phyloP scores from a whole-genome alignment of 2,113 vertebrate species.

The Pseudopipra pipra region DNA sequence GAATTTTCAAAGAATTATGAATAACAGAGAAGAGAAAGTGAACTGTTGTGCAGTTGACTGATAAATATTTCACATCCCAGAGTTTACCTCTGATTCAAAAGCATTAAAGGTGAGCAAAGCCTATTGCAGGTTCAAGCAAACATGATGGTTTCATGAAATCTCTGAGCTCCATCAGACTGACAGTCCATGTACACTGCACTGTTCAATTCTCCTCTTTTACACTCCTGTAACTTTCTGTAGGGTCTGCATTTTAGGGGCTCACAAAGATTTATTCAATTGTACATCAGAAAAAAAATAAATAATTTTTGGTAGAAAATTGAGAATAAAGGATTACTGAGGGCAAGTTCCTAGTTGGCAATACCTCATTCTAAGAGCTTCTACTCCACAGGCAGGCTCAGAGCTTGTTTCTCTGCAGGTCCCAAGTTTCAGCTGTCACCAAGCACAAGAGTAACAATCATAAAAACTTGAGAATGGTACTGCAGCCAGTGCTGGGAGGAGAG shows the following conservation, averaged over 20 bases:
- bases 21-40: not conserved
- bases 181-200: no score
- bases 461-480: not conserved
- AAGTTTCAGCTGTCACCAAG: conserved; percentile 21
- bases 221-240: not conserved
- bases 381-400: conserved; percentile 9
- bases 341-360: not conserved
- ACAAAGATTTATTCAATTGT: not conserved
- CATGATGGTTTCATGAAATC: not conserved
- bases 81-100: not conserved
- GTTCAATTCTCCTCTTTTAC: not conserved
- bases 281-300: not conserved
- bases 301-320: not conserved
- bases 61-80: not conserved
- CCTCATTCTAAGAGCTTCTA: not conserved
- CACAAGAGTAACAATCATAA: conserved; percentile 5
- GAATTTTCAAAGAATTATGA: not conserved
- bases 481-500: not conserved
- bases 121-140: not conserved
- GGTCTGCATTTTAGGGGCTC: not conserved
- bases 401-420: conserved; percentile 21
- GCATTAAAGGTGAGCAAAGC: not conserved
- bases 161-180: not conserved
- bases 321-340: not conserved
- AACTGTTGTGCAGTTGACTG: not conserved